These are phyloP conservation scores for Diadegma fenestrale DNA, from an alignment of 2,888 invertebrate species.

Conservation along the genomic window DNA sequence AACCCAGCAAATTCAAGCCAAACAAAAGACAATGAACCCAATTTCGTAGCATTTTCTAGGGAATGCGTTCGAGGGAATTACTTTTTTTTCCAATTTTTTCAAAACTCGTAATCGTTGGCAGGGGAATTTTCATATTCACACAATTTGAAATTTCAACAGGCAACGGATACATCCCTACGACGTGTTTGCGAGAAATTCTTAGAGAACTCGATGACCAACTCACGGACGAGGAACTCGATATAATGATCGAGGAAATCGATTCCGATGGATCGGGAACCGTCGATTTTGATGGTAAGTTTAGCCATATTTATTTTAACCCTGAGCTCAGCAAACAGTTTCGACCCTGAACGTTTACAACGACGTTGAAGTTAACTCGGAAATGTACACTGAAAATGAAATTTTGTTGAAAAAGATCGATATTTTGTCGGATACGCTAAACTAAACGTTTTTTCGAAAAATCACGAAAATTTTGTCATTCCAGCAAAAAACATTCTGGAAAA, in stretches of 20 bases:
- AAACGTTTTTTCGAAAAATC: too few relatives aligned
- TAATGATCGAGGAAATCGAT: conserved; percentile 99
- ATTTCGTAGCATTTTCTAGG: not conserved
- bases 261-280: conserved; percentile 99
- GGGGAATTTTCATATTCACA: conserved; percentile 6
- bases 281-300: conserved; percentile 96
- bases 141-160: conserved; percentile 85
- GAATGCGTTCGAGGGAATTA: not conserved
- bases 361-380: not conserved
- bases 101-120: not conserved
- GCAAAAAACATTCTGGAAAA: too few relatives aligned
- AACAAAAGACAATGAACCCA: not conserved
- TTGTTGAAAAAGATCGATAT: too few relatives aligned
- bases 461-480: too few relatives aligned
- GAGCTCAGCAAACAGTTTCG: not conserved
- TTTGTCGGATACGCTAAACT: too few relatives aligned
- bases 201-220: conserved; percentile 98
- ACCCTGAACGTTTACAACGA: not conserved
- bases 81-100: not conserved
- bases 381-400: too few relatives aligned
- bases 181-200: conserved; percentile 96
- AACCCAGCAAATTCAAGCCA: not conserved
- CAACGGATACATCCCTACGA: conserved; percentile 97
- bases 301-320: conserved; percentile 5
- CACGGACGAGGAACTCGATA: conserved; percentile 96